phyloP scores from a whole-genome alignment of 2,888 invertebrate species.

The Chymomyza caudatula region DNA sequence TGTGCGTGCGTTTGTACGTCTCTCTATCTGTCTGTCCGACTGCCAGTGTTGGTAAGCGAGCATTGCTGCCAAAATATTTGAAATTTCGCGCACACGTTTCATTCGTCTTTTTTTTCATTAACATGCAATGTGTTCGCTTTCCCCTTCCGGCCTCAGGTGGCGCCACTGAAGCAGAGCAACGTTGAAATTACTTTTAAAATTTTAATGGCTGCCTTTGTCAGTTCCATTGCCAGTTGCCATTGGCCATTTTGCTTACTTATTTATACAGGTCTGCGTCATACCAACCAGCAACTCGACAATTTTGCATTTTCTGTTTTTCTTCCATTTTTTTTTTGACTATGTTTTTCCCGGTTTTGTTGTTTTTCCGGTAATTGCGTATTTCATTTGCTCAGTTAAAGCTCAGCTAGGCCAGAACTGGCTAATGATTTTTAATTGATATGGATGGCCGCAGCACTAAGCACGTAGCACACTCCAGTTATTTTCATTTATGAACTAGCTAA shows the following conservation, averaged over 20 bases:
- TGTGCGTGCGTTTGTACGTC: background rate
- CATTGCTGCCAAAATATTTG: background rate
- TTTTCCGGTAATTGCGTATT: background rate
- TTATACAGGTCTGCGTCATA: background rate
- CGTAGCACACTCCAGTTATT: background rate
- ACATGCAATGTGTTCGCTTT: constrained; percentile 6
- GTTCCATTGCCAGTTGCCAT: background rate
- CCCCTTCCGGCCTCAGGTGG: background rate
- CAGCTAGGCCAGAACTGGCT: background rate
- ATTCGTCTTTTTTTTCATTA: constrained; percentile 37
- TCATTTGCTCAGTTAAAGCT: background rate
- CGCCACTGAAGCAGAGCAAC: constrained; percentile 28
- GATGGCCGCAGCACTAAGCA: background rate
- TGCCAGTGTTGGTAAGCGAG: background rate
- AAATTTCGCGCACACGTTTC: constrained; percentile 20
- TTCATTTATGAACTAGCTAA: background rate
- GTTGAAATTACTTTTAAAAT: constrained; percentile 58
- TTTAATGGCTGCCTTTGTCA: constrained; percentile 35
- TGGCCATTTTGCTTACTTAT: constrained; percentile 35
- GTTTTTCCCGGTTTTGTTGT: background rate
- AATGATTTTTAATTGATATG: background rate
- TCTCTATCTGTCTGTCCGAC: background rate
- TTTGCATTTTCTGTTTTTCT: background rate
- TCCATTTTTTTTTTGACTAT: background rate
- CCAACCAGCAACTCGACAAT: background rate